Evolutionary conservation across 2,888 invertebrate species (phyloP).

Genomic region (Tachina lurida): DNA sequence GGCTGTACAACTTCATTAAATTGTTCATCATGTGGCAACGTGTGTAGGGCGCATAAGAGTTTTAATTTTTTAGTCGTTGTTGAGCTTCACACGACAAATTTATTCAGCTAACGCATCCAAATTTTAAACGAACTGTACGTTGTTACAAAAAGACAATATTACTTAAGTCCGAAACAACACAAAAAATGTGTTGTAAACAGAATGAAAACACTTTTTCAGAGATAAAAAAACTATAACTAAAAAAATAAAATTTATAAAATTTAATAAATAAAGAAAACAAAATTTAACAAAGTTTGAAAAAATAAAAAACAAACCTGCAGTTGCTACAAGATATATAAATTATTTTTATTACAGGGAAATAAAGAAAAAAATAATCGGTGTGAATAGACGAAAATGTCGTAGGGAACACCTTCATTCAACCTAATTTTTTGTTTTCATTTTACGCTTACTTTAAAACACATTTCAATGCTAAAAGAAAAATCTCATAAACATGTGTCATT

Average conservation of each 20-base stretch:
- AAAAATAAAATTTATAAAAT: slow-evolving; percentile 29
- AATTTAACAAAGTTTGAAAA: background rate
- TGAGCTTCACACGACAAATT: no score
- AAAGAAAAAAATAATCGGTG: background rate
- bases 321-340: slow-evolving; percentile 36
- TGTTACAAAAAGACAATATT: background rate
- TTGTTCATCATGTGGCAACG: no score
- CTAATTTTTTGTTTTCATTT: slow-evolving; percentile 21
- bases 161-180: background rate
- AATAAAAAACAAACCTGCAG: background rate
- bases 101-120: no score
- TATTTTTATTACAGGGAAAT: slow-evolving; percentile 24
- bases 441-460: background rate
- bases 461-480: slow-evolving; percentile 21
- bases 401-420: slow-evolving; percentile 54
- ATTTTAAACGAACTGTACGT: background rate
- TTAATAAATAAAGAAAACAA: slow-evolving; percentile 6
- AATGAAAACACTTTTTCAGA: background rate
- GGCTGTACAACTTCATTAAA: no score
- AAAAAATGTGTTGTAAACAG: background rate
- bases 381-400: slow-evolving; percentile 5
- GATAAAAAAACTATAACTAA: background rate
- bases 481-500: slow-evolving; percentile 32
- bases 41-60: no score
- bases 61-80: no score